Conservation (phyloP, 2,113 vertebrate species). For the Glaucomys volans region DNA sequence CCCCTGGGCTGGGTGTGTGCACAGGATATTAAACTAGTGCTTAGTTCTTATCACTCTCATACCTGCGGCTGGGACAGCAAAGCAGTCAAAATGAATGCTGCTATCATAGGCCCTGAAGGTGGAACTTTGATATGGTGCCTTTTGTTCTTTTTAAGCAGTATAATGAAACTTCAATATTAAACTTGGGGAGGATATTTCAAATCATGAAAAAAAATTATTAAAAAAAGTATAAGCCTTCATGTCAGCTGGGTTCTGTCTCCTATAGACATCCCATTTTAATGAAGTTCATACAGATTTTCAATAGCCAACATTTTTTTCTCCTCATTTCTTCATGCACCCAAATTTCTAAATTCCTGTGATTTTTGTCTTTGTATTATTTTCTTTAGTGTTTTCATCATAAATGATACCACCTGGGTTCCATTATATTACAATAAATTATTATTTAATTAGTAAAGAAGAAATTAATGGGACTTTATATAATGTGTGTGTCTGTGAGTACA, state of each 20-base stretch:
- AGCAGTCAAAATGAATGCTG: not conserved
- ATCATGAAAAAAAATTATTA: not conserved
- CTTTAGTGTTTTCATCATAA: not conserved
- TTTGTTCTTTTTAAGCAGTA: slow-evolving; percentile 6
- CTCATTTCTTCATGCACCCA: not conserved
- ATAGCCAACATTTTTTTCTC: not conserved
- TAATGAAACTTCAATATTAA: slow-evolving; percentile 3
- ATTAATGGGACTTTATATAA: not conserved
- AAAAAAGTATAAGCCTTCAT: not conserved
- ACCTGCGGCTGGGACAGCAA: not conserved
- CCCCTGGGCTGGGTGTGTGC: not conserved
- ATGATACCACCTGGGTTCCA: not conserved
- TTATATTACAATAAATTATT: not conserved
- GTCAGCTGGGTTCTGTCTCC: not conserved
- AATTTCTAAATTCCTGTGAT: not conserved
- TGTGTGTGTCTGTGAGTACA: not conserved
- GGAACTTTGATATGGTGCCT: not conserved
- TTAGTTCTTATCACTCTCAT: not conserved
- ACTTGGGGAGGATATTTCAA: not conserved
- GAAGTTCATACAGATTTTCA: not conserved
- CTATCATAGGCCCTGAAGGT: not conserved
- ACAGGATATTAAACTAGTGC: not conserved
- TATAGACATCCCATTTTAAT: not conserved
- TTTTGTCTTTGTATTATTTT: not conserved
- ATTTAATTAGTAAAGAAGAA: slow-evolving; percentile 27